A percentile compares a stretch with the other conserved stretches of the same genome.
Evolutionary conservation across 2,797 vertebrate species (phyloP).

Genomic region (Delichon dasypus): DNA sequence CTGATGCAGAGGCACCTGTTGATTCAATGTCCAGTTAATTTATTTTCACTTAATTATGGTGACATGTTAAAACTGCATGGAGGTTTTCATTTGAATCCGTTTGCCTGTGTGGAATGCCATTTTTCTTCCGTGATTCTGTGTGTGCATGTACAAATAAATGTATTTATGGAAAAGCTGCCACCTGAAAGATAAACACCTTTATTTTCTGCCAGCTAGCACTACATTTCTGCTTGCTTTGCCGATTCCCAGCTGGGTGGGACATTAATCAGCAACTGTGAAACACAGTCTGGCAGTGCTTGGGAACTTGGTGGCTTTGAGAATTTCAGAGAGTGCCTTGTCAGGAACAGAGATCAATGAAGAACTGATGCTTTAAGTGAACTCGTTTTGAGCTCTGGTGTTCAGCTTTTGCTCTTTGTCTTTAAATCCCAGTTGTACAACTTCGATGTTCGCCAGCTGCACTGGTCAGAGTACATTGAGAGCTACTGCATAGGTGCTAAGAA

Average conservation of each 20-base stretch:
- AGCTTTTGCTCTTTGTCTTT: not conserved
- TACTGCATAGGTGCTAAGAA: slow-evolving; percentile 95
- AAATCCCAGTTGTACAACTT: slow-evolving; percentile 89
- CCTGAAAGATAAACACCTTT: not conserved
- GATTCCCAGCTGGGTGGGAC: not conserved
- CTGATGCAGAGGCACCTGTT: not conserved
- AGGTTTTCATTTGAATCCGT: not conserved
- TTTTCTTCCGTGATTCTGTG: not conserved
- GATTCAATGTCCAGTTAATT: not conserved
- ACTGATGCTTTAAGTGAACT: not conserved
- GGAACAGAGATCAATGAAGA: not conserved
- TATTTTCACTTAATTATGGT: not conserved
- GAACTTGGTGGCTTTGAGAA: not conserved
- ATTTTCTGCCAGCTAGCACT: not conserved
- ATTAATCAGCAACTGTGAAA: not conserved
- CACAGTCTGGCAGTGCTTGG: not conserved
- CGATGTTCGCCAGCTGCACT: slow-evolving; percentile 93
- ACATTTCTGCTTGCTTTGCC: not conserved
- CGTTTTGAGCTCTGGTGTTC: not conserved
- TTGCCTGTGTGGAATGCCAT: not conserved
- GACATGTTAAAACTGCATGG: not conserved
- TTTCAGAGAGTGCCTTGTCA: not conserved
- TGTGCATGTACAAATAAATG: not conserved
- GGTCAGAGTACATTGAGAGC: slow-evolving; percentile 95
- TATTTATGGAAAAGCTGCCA: not conserved